Evolutionary conservation across 2,797 vertebrate genomes (phyloP).

Genomic region (Buphagus erythrorhynchus): DNA sequence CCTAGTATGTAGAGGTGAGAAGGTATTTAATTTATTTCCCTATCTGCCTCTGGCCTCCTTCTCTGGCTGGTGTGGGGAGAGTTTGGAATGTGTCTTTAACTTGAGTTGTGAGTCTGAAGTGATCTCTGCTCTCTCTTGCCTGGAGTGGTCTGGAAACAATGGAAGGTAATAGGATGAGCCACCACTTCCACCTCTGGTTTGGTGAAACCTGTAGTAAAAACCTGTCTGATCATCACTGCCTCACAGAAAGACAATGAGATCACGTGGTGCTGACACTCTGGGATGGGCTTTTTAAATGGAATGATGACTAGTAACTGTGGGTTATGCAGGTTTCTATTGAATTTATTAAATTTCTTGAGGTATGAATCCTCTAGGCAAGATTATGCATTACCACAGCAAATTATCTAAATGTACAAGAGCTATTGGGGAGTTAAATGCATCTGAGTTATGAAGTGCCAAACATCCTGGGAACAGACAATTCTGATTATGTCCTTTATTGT

Average conservation of each 20-base stretch:
- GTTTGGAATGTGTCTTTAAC: neutral
- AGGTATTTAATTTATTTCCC: neutral
- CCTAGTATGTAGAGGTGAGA: neutral
- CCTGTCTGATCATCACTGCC: neutral
- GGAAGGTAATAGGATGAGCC: neutral
- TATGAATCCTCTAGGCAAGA: neutral
- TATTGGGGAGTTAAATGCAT: slow-evolving; percentile 41
- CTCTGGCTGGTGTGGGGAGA: neutral
- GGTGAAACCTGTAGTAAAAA: neutral
- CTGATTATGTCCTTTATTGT: slow-evolving; percentile 25
- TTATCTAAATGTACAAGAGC: slow-evolving; percentile 12
- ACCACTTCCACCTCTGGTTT: neutral
- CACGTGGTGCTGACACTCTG: rapidly evolving
- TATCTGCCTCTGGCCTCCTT: neutral
- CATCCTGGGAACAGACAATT: slow-evolving; percentile 30
- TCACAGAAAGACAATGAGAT: rapidly evolving
- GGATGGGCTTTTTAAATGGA: neutral
- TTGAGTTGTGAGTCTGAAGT: neutral
- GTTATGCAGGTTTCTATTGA: neutral
- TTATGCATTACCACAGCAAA: slow-evolving; percentile 23
- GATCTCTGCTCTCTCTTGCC: neutral
- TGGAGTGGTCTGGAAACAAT: neutral
- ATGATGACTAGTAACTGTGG: neutral
- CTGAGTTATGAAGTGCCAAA: slow-evolving; percentile 40
- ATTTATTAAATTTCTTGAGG: neutral